phyloP scores from a whole-genome alignment of 2,888 invertebrate genomes.

The Cosmia trapezina region DNA sequence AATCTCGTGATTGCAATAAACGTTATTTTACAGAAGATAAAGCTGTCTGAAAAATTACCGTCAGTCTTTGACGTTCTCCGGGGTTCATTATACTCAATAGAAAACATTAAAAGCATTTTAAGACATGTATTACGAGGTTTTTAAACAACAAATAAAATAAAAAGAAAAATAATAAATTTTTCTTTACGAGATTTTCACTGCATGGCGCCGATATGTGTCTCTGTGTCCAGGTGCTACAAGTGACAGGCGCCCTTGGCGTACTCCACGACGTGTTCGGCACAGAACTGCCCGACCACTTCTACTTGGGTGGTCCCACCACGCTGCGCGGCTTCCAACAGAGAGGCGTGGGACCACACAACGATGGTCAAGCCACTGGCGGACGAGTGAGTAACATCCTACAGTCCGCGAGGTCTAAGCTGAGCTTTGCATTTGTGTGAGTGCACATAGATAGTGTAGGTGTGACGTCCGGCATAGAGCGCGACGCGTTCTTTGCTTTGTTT shows the following conservation, averaged over 20 bases:
- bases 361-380: conserved; percentile 61
- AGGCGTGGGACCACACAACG: conserved; percentile 60
- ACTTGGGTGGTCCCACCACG: conserved; percentile 59
- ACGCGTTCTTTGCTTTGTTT: too few species aligned
- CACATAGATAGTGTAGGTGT: too few species aligned
- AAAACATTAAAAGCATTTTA: too few species aligned
- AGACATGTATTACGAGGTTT: too few species aligned
- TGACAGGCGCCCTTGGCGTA: conserved; percentile 92
- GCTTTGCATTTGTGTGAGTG: too few species aligned
- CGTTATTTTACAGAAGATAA: not conserved
- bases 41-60: not conserved
- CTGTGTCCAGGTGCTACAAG: conserved; percentile 92
- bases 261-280: conserved; percentile 67
- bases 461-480: too few species aligned
- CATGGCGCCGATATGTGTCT: not conserved
- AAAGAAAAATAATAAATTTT: not conserved
- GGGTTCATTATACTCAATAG: too few species aligned
- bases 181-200: not conserved
- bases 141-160: not conserved
- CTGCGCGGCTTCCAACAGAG: conserved; percentile 62
- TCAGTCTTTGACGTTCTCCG: too few species aligned
- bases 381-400: conserved; percentile 37
- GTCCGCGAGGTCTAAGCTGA: too few species aligned
- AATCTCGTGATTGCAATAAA: not conserved
- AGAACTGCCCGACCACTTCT: conserved; percentile 62